A percentile compares a stretch with the other conserved stretches of the same genome.
Conservation (phyloP, 2,113 vertebrate species). For the Parus major region DNA sequence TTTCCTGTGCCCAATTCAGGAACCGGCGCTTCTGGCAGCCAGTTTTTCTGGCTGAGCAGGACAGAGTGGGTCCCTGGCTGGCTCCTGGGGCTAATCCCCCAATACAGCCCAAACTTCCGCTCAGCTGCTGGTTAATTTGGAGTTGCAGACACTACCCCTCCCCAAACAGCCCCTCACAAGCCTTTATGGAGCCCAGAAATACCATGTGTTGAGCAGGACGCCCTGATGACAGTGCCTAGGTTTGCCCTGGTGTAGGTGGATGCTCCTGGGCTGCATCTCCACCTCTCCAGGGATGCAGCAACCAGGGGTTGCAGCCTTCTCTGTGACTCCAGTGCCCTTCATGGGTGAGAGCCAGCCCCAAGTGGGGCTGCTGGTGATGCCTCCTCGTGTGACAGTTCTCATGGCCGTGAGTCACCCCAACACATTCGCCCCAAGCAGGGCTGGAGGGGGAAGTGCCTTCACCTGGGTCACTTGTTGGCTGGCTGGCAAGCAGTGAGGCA, state of each 20-base stretch:
- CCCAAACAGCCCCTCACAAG: neutral
- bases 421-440: neutral
- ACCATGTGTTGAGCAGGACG: neutral
- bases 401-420: neutral
- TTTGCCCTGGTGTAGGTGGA: fast-evolving
- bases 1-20: fast-evolving
- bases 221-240: neutral
- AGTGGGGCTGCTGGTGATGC: neutral
- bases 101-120: neutral
- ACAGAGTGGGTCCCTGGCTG: neutral
- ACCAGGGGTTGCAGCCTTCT: neutral
- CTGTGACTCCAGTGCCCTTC: fast-evolving
- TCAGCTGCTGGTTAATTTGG: neutral
- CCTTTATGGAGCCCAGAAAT: neutral
- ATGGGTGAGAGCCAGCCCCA: neutral
- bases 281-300: neutral
- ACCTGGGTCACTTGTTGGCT: neutral
- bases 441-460: neutral
- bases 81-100: neutral
- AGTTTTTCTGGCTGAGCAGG: neutral
- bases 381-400: conserved; percentile 9
- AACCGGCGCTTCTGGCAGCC: fast-evolving
- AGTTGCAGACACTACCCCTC: neutral
- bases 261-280: neutral
- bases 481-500: neutral